A percentile compares a stretch with the other conserved stretches of the same genome.
Conservation (phyloP, 1,140 invertebrate genomes). For the Brachionus manjavacas region DNA sequence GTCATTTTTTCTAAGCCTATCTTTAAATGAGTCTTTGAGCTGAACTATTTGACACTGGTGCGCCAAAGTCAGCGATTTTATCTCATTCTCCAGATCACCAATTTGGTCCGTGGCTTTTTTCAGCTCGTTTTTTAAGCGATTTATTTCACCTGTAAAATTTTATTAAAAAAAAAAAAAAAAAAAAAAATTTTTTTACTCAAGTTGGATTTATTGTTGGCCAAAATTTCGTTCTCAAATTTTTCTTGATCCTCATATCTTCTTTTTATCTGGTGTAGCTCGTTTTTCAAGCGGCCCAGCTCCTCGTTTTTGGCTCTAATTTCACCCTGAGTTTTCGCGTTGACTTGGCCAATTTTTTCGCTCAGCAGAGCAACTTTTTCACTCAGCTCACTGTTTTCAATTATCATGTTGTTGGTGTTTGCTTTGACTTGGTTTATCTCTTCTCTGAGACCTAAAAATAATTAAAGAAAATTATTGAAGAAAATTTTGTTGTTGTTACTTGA, state of each 20-base stretch:
- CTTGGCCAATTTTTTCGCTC: not conserved
- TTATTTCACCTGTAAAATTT: conserved; percentile 14
- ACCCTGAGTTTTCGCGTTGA: not conserved
- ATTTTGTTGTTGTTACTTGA: not conserved
- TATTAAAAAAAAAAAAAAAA: not conserved
- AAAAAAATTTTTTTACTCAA: not conserved
- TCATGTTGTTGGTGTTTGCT: not conserved
- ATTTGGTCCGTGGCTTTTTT: not conserved
- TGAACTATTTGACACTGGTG: conserved; percentile 20
- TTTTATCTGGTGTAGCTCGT: conserved; percentile 1
- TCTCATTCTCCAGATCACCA: not conserved
- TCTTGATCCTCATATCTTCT: conserved; percentile 13
- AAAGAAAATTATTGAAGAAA: no score
- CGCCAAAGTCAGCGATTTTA: not conserved
- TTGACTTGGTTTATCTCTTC: not conserved
- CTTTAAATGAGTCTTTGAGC: conserved; percentile 14
- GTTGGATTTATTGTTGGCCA: not conserved
- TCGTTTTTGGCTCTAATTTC: conserved; percentile 3
- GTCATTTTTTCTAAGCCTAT: not conserved
- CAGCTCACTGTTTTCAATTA: conserved; percentile 21
- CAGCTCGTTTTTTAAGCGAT: not conserved
- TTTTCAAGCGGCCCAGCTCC: not conserved
- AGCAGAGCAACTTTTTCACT: not conserved
- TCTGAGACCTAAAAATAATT: not conserved
- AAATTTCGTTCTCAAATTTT: conserved; percentile 35